Base-by-base conservation (phyloP, 1,140 invertebrate species). In the Piezodorus guildinii region DNA sequence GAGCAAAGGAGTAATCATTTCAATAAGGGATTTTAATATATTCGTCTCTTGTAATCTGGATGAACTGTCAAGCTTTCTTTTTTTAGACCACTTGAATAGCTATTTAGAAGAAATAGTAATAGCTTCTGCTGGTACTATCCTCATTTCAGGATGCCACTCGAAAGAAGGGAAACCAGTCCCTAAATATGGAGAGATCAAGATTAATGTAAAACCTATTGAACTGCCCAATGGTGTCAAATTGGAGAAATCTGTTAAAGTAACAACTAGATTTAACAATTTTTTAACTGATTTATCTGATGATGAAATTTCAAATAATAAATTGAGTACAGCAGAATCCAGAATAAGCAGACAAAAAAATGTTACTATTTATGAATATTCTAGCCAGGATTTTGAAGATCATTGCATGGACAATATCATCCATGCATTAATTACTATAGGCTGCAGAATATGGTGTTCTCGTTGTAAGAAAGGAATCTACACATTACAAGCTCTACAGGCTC, bases 41-140 rank as follows among this genome's bases (percentile, higher is more conserved):
- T 49, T 49, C 16, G 21, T 49, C 17, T 5, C 46, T 17, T 49
- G 46, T 21, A 49, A 21, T 49, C 65, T 21, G 72, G 73, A 52
- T 64, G 51, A 68, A 60, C 60, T 49, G 2, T n/a, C 46, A 5
- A 49, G 46, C 17, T 49, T 49, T n/a, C 2, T 21, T 16, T 9
- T 19, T n/a, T 21, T 49, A 17, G 14, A 17, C 5, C 46, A 49
- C 14, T 49, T 49, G 17, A 49, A 49, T 49, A 49, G 46, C 12
- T 49, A 19, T 21, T 49, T 49, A 49, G 46, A 49, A 49, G 46
- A 49, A 49, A 49, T 49, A 49, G 46, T 49, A 8, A 21, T 49
- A 17, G 46, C 46, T 19, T 17, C 46, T 10, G 5, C 4, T 2
- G 46, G 46, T n/a, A 19, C 10, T 17, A n/a, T 49, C 8, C 1